Percentiles rank a stretch among this genome's conserved stretches.
Conservation (phyloP, 2,888 invertebrate genomes). For the Synergus itoensis region DNA sequence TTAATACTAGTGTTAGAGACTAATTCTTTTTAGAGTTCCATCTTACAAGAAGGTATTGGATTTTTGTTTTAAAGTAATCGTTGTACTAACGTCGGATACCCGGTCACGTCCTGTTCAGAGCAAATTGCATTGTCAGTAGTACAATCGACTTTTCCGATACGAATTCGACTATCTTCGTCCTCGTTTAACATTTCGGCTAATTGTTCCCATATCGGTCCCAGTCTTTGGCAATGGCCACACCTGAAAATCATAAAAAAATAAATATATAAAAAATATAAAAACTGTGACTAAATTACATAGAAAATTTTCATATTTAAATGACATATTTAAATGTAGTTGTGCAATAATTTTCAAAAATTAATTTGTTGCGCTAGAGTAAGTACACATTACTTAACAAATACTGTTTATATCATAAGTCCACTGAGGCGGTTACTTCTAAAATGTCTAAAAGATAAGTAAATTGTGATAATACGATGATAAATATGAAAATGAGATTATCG, state of each 20-base stretch:
- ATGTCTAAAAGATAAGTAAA: not conserved
- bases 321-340: too few species aligned
- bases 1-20: not conserved
- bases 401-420: not conserved
- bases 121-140: slow-evolving; percentile 85
- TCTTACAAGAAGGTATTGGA: not conserved
- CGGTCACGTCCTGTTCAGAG: slow-evolving; percentile 87
- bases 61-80: not conserved
- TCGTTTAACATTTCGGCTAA: slow-evolving; percentile 85
- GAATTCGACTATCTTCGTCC: slow-evolving; percentile 82
- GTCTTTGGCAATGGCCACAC: slow-evolving; percentile 91
- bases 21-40: not conserved
- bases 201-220: slow-evolving; percentile 88
- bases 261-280: not conserved
- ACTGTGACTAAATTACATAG: too few species aligned
- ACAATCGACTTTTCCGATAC: slow-evolving; percentile 90
- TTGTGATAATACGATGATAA: not conserved
- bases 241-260: slow-evolving; percentile 79
- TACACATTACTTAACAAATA: not conserved
- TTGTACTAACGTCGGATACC: slow-evolving; percentile 80
- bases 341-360: not conserved
- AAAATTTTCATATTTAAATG: not conserved
- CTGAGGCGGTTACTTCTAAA: not conserved
- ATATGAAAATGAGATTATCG: not conserved
- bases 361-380: not conserved